Conservation (phyloP, 2,797 vertebrate species). For the Triplophysa yarkandensis region DNA sequence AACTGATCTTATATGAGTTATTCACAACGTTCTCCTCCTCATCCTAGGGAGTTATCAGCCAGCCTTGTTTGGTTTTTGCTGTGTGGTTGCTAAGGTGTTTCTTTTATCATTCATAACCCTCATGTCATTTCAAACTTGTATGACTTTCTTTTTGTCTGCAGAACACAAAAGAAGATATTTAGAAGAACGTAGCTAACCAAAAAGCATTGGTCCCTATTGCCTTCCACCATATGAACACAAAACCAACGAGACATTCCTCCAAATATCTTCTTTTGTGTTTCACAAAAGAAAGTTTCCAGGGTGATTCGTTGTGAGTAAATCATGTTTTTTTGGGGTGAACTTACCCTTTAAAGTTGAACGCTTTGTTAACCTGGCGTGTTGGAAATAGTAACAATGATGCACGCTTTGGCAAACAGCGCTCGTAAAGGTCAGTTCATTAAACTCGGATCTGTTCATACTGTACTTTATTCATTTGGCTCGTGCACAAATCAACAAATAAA, state of each 20-base stretch:
- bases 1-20: background rate
- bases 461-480: conserved; percentile 10
- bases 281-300: too few relatives aligned
- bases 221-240: too few relatives aligned
- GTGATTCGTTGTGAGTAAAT: too few relatives aligned
- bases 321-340: background rate
- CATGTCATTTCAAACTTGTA: too few relatives aligned
- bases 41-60: background rate
- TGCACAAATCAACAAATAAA: conserved; percentile 33
- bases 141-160: too few relatives aligned
- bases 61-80: background rate
- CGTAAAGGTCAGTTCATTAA: conserved; percentile 5
- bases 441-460: background rate
- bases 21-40: background rate
- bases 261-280: too few relatives aligned
- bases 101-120: background rate
- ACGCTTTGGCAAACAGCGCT: background rate
- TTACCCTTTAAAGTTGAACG: background rate
- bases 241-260: too few relatives aligned
- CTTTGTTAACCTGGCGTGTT: background rate
- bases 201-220: too few relatives aligned
- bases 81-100: background rate
- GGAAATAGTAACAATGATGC: background rate
- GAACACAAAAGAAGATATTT: too few relatives aligned
- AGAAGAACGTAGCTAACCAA: too few relatives aligned